These are phyloP conservation scores for Gymnocheta viridis DNA, from an alignment of 2,888 invertebrate genomes.

Conservation along the genomic window DNA sequence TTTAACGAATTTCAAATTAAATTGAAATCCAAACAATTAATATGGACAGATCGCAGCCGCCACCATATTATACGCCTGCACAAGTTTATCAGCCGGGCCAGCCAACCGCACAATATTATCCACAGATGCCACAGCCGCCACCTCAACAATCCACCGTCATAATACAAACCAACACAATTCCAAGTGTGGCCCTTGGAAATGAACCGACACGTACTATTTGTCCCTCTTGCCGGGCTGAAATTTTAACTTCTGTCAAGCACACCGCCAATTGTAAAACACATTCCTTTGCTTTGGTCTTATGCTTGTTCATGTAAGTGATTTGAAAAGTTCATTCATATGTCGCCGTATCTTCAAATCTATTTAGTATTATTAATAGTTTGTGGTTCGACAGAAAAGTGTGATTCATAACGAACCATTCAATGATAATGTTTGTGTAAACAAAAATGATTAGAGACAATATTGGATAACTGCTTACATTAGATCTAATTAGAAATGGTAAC, in stretches of 20 bases:
- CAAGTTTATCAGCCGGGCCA: conserved; percentile 15
- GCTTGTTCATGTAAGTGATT: conserved; percentile 77
- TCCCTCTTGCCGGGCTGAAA: conserved; percentile 82
- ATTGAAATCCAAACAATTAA: neutral
- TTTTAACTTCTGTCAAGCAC: conserved; percentile 82
- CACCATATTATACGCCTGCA: conserved; percentile 5
- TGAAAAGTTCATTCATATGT: neutral
- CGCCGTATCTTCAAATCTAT: too few relatives aligned
- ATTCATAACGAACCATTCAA: neutral
- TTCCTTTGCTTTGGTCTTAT: conserved; percentile 78
- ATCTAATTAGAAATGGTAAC: neutral
- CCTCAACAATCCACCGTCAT: conserved; percentile 76
- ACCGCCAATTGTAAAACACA: conserved; percentile 78
- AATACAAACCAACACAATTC: conserved; percentile 74
- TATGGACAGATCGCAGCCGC: conserved; percentile 16
- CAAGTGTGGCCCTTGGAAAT: conserved; percentile 74
- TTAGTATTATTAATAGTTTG: too few relatives aligned
- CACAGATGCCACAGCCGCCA: conserved; percentile 70
- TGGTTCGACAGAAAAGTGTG: neutral
- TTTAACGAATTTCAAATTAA: neutral
- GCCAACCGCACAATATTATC: conserved; percentile 2
- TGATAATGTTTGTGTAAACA: neutral
- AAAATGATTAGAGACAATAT: neutral
- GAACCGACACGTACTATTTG: conserved; percentile 79
- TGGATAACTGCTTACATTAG: neutral